Evolutionary conservation across 2,888 invertebrate genomes (phyloP).

Genomic region (Operophtera brumata): DNA sequence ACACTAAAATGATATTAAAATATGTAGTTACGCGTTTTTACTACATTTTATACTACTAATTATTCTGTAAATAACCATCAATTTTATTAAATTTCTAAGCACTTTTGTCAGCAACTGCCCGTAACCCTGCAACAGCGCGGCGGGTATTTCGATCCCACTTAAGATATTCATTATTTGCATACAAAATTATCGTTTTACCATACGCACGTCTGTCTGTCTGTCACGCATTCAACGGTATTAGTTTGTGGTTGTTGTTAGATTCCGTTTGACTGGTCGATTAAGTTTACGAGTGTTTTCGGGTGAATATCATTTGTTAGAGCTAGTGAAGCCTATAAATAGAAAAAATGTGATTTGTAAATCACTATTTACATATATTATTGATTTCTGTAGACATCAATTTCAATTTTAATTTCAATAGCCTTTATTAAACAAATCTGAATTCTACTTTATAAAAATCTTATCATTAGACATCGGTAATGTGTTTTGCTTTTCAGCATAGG

Average conservation of each 20-base stretch:
- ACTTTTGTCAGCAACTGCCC: conserved; percentile 44
- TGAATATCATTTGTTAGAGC: conserved; percentile 22
- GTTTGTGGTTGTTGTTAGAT: conserved; percentile 34
- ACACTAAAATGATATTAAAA: too few species aligned
- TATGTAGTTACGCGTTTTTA: too few species aligned
- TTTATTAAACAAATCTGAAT: too few species aligned
- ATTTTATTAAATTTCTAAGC: conserved; percentile 5
- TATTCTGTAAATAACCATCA: too few species aligned
- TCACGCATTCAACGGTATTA: conserved; percentile 34
- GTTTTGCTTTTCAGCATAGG: too few species aligned
- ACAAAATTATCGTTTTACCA: conserved; percentile 60
- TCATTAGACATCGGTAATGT: too few species aligned
- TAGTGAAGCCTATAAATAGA: conserved; percentile 3
- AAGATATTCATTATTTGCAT: conserved; percentile 72
- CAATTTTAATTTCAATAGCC: too few species aligned
- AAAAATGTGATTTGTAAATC: too few species aligned
- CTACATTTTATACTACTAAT: too few species aligned
- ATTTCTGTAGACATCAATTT: too few species aligned
- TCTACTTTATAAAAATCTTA: too few species aligned
- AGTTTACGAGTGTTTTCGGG: conserved; percentile 43
- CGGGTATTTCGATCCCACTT: conserved; percentile 68
- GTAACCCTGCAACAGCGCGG: conserved; percentile 45
- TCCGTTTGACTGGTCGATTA: conserved; percentile 51
- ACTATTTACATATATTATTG: too few species aligned
- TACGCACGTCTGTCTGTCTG: conserved; percentile 42